phyloP scores from a whole-genome alignment of 2,113 vertebrate species.

The Tyrannus savana region DNA sequence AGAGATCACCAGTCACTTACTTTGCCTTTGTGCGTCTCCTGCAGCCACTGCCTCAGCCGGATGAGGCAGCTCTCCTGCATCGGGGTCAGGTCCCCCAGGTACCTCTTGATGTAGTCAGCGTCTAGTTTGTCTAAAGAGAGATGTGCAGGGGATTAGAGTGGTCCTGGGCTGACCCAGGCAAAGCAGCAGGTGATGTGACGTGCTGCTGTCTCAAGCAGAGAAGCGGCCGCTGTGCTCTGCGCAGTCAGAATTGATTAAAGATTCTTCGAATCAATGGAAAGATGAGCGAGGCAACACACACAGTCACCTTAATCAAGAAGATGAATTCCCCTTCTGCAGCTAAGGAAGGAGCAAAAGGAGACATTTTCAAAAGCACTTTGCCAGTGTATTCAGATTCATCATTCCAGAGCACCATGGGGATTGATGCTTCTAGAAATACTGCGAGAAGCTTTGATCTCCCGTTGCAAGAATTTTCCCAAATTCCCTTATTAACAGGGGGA shows the following conservation, averaged over 20 bases:
- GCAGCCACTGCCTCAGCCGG: constrained; percentile 92
- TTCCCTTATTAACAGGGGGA: not conserved
- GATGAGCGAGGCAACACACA: not conserved
- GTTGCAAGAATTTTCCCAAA: not conserved
- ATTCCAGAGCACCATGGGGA: not conserved
- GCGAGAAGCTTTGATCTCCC: not conserved
- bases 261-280: not conserved
- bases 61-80: constrained; percentile 98
- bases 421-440: not conserved
- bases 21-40: constrained; percentile 97
- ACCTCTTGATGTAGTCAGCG: constrained; percentile 94
- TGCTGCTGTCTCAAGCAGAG: not conserved
- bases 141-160: not conserved
- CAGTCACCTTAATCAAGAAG: not conserved
- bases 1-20: constrained; percentile 66
- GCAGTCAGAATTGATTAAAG: not conserved
- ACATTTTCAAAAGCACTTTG: not conserved
- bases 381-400: not conserved
- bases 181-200: not conserved
- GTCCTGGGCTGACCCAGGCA: not conserved
- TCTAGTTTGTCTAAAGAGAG: constrained; percentile 88
- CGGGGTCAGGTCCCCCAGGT: constrained; percentile 92
- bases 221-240: not conserved
- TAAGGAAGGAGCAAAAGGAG: not conserved
- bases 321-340: not conserved